phyloP scores from a whole-genome alignment of 2,888 invertebrate species.

The Meandrusa payeni region DNA sequence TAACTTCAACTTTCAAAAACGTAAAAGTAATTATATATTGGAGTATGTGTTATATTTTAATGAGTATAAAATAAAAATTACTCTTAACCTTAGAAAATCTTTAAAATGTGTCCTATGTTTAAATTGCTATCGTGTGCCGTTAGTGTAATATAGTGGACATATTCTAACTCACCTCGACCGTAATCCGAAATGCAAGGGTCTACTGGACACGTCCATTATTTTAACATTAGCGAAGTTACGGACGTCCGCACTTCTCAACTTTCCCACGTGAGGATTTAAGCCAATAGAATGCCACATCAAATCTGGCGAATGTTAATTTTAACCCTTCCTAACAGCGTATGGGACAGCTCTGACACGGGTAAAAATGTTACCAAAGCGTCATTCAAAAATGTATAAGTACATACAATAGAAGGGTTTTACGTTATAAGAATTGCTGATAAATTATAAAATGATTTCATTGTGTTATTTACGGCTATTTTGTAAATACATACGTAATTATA shows the following conservation, averaged over 20 bases:
- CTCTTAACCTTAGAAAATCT: too few relatives aligned
- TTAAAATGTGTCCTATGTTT: neutral
- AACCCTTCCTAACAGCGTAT: conserved; percentile 49
- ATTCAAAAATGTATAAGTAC: conserved; percentile 4
- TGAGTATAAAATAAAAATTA: too few relatives aligned
- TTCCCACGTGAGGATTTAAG: conserved; percentile 44
- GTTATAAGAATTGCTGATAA: too few relatives aligned
- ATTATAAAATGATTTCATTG: too few relatives aligned
- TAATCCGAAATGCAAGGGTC: conserved; percentile 23
- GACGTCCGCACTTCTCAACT: conserved; percentile 52
- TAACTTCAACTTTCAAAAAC: too few relatives aligned
- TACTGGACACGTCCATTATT: conserved; percentile 49
- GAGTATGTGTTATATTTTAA: too few relatives aligned
- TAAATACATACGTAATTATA: too few relatives aligned
- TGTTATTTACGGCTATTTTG: too few relatives aligned
- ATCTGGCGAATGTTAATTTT: conserved; percentile 46
- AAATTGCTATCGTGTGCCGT: conserved; percentile 13
- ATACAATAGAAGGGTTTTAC: too few relatives aligned
- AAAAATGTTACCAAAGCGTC: conserved; percentile 21
- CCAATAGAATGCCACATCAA: conserved; percentile 55
- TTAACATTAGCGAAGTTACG: conserved; percentile 62
- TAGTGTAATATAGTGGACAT: conserved; percentile 19
- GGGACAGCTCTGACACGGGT: conserved; percentile 40
- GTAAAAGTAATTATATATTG: too few relatives aligned
- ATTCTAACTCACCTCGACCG: conserved; percentile 14